phyloP scores from a whole-genome alignment of 92 coral and sea anemone species.

The Galaxea fascicularis region DNA sequence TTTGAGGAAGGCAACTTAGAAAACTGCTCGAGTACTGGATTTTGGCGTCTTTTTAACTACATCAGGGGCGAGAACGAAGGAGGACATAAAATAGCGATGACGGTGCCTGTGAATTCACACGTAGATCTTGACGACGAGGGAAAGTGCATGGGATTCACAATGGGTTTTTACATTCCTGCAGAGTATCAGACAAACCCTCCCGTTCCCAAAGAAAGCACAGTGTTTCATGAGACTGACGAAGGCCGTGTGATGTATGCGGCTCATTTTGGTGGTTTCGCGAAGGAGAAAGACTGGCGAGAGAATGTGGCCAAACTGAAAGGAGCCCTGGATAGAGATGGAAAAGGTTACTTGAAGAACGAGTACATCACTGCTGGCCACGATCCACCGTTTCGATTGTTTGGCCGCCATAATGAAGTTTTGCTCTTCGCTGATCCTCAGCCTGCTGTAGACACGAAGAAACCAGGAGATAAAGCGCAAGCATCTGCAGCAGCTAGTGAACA shows the following conservation, averaged over 20 bases:
- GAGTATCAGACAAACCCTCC: constrained; percentile 51
- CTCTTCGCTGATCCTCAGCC: constrained; percentile 58
- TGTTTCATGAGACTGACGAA: constrained; percentile 58
- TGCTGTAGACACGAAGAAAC: constrained; percentile 5
- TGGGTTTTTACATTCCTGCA: constrained; percentile 60
- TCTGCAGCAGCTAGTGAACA: not conserved
- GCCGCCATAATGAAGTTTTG: constrained; percentile 69
- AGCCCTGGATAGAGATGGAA: constrained; percentile 63
- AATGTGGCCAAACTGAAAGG: constrained; percentile 50
- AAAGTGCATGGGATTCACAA: constrained; percentile 29
- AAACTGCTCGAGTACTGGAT: constrained; percentile 51
- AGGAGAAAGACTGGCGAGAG: constrained; percentile 57
- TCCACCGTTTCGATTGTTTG: constrained; percentile 72
- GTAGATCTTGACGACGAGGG: constrained; percentile 55
- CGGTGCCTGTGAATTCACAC: constrained; percentile 56
- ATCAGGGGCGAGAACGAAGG: constrained; percentile 76
- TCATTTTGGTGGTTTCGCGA: constrained; percentile 68
- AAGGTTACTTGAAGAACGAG: constrained; percentile 54
- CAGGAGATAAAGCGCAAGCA: not conserved
- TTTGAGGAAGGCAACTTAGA: constrained; percentile 61
- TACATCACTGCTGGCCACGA: constrained; percentile 73
- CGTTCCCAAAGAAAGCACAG: constrained; percentile 57
- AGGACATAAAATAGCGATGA: constrained; percentile 65
- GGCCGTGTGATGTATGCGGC: constrained; percentile 58
- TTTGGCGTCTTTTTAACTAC: constrained; percentile 74